Evolutionary conservation across 2,888 invertebrate species (phyloP).

Genomic region (Hemistola chrysoprasaria): DNA sequence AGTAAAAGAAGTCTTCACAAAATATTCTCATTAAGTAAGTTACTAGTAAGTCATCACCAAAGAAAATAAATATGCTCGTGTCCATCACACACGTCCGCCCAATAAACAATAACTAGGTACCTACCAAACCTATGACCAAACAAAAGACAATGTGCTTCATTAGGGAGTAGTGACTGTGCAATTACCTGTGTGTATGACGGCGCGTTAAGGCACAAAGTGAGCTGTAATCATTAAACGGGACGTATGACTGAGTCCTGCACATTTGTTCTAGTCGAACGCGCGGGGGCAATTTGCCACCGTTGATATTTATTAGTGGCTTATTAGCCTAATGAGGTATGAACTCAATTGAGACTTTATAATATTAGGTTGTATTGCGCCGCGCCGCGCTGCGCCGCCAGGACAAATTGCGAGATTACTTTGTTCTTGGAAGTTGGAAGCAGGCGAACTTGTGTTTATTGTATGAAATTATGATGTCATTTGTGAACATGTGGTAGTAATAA

Average conservation of each 20-base stretch:
- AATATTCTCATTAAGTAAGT: no score
- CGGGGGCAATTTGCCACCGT: conserved; percentile 36
- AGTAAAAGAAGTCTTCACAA: no score
- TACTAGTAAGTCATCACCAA: no score
- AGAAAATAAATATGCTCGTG: no score
- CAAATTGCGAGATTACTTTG: no score
- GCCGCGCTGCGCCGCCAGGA: neutral
- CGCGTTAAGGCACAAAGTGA: conserved; percentile 15
- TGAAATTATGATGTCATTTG: no score
- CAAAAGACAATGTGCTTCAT: conserved; percentile 2
- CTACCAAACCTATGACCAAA: neutral
- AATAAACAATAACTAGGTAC: neutral
- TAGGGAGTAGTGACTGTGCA: conserved; percentile 15
- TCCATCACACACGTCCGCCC: no score
- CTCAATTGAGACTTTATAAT: conserved; percentile 27
- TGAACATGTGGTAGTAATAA: no score
- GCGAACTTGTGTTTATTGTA: no score
- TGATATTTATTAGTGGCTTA: conserved; percentile 33
- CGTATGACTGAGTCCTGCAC: conserved; percentile 36
- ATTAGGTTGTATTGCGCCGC: neutral
- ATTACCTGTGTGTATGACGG: conserved; percentile 21
- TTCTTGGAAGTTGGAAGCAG: no score
- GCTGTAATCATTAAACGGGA: conserved; percentile 29
- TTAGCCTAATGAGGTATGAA: conserved; percentile 39
- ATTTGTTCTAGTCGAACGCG: conserved; percentile 44